Percentiles rank a stretch among this genome's conserved stretches.
Conservation (phyloP, 2,113 vertebrate species). For the Steatornis caripensis region DNA sequence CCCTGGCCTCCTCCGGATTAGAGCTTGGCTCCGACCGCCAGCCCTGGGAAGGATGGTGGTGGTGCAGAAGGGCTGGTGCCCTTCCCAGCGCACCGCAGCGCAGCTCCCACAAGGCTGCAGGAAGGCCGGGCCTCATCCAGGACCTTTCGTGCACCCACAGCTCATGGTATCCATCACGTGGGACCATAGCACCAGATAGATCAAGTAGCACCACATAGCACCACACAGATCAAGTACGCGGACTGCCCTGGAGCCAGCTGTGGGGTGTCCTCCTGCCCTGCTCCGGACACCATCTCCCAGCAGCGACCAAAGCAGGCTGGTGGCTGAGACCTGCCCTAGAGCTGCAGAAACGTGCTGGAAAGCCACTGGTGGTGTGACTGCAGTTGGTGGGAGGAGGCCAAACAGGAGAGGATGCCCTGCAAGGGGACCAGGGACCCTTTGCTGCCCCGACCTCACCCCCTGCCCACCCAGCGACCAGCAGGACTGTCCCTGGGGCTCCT, state of each 20-base stretch:
- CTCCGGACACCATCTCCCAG: not conserved
- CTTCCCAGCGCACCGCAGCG: fast-evolving
- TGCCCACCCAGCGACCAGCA: not conserved
- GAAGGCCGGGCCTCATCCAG: fast-evolving
- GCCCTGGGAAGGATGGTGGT: not conserved
- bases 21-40: not conserved
- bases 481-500: not conserved
- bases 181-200: not conserved
- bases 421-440: fast-evolving
- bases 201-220: too few species aligned
- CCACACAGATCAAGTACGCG: fast-evolving
- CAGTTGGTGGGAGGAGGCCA: fast-evolving
- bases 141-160: not conserved
- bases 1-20: fast-evolving
- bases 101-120: not conserved
- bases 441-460: not conserved
- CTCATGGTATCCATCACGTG: fast-evolving
- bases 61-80: not conserved
- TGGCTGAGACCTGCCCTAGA: not conserved
- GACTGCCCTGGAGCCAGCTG: not conserved
- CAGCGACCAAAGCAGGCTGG: not conserved
- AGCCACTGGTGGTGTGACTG: not conserved
- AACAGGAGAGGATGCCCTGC: not conserved
- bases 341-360: not conserved
- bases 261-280: not conserved